Base-by-base conservation (phyloP, 2,888 invertebrate species). In the Apoda limacodes region DNA sequence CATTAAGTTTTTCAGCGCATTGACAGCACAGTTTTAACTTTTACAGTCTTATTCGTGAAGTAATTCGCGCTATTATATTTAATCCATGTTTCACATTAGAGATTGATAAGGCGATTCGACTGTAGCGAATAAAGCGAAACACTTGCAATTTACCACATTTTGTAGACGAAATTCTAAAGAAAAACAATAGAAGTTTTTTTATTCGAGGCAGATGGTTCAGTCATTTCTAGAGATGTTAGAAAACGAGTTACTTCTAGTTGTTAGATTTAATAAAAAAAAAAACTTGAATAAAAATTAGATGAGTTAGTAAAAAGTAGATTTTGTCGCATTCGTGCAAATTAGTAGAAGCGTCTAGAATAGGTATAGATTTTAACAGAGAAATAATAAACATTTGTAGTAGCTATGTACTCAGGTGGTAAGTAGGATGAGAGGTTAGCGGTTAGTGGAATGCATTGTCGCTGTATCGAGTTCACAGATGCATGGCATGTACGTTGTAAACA, bases 401-500 rank as follows among this genome's bases (percentile, higher is more conserved):
- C n/a, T n/a, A n/a, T n/a, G n/a, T n/a, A n/a, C n/a, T n/a, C n/a
- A n/a, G n/a, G n/a, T n/a, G n/a, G n/a, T n/a, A n/a, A n/a, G n/a
- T n/a, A n/a, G n/a, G n/a, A n/a, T n/a, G n/a, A n/a, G 58, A 63
- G 54, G 60, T 63, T 60, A 68, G 63, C 56, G 59, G 66, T 76
- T 72, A 70, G 69, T 68, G 74, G 78, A 76, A 76, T 78, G 78
- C 78, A 76, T 70, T 72, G 78, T 72, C 76, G 68, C 58, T 40
- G 63, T 61, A 65, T 62, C 75, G 71, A 81, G 84, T 87, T 88
- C 87, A 88, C 87, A 88, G 87, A 85, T 88, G 88, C 86, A 88
- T 85, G 83, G 87, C 87, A 83, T 88, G 88, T 83, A 88, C 83
- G 74, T 85, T 86, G 82, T 85, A 85, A 75, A 85, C 85, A 63